A percentile compares a stretch with the other conserved stretches of the same genome.
These are phyloP conservation scores for Clarias platycephalus DNA, from an alignment of 2,797 vertebrate genomes.

Conservation along the genomic window DNA sequence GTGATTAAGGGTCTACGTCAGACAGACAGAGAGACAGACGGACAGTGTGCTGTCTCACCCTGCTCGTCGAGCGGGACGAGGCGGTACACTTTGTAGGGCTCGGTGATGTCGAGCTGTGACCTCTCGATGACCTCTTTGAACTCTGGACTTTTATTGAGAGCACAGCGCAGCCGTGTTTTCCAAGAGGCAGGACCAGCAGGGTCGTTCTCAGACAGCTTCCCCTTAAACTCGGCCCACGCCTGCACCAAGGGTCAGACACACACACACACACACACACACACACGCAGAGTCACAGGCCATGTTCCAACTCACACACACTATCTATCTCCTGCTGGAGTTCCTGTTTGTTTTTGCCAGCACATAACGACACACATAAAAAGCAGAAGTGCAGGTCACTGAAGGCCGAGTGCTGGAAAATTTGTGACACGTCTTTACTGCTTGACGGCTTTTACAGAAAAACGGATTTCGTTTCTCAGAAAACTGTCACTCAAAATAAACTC, in stretches of 20 bases:
- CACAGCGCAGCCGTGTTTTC: conserved; percentile 90
- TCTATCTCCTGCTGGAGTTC: not conserved
- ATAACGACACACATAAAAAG: not conserved
- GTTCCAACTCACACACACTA: not conserved
- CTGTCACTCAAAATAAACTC: not conserved
- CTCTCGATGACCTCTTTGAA: conserved; percentile 78
- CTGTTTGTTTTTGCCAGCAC: not conserved
- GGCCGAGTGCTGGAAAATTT: not conserved
- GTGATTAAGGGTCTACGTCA: not conserved
- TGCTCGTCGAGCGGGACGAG: conserved; percentile 79
- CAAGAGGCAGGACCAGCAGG: conserved; percentile 76
- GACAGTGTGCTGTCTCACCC: conserved; percentile 56
- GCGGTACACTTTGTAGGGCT: conserved; percentile 90
- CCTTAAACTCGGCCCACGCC: conserved; percentile 88
- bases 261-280: not conserved
- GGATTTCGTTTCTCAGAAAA: not conserved
- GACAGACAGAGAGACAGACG: not conserved
- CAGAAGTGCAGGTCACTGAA: not conserved
- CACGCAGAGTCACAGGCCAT: not conserved
- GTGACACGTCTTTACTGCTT: not conserved
- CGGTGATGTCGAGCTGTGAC: conserved; percentile 83
- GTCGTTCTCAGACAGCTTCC: conserved; percentile 70
- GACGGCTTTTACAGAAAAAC: not conserved
- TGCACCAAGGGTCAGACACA: conserved; percentile 50
- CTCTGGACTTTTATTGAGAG: conserved; percentile 88